Conservation (phyloP, 64 coral and sea anemone genomes). For the Pocillopora verrucosa region DNA sequence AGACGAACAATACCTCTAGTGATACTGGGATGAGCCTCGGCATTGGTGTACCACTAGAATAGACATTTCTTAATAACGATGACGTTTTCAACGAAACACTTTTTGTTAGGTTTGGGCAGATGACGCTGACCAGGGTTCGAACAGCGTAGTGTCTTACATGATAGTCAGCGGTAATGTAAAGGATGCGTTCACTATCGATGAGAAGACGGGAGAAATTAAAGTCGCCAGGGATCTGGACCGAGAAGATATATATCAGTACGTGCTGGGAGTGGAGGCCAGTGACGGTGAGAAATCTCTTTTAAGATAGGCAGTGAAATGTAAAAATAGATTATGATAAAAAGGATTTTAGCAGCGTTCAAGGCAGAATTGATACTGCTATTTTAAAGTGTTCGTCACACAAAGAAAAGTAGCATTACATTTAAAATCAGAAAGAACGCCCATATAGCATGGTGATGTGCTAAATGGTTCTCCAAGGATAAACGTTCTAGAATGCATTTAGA, state of each 20-base stretch:
- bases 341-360: no score
- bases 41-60: no score
- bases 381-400: no score
- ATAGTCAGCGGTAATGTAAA: conserved; percentile 80
- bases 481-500: no score
- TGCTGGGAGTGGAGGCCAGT: conserved; percentile 77
- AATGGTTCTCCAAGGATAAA: no score
- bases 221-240: conserved; percentile 74
- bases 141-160: conserved; percentile 77
- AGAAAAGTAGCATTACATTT: no score
- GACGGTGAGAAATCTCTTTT: conserved; percentile 60
- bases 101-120: conserved; percentile 57
- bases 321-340: not conserved
- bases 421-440: no score
- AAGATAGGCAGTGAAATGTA: not conserved
- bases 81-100: not conserved
- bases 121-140: conserved; percentile 62
- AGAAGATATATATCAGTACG: conserved; percentile 69
- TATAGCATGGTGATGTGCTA: no score
- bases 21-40: no score
- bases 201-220: conserved; percentile 51
- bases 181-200: conserved; percentile 53
- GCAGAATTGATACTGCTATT: no score
- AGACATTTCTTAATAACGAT: no score
- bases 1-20: no score